Evolutionary conservation across 1,140 invertebrate genomes (phyloP), one percentile per base, ranked within the genome.

Genomic region (Paraescarpia echinospica): DNA sequence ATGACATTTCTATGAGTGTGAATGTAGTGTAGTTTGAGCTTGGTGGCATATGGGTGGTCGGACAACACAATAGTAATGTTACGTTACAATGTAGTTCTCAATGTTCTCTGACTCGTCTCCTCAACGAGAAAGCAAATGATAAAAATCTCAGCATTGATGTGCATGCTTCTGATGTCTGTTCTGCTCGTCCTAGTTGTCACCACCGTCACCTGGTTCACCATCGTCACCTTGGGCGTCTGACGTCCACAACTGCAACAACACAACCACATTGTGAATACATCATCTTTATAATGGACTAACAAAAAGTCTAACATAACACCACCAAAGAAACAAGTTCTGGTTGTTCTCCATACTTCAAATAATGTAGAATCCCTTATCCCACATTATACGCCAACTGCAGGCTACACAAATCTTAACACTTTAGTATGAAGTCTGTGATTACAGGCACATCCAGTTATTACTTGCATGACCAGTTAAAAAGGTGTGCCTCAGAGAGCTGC

Each of bases 241-340:
- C 33, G 93, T 93, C 93, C 93, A 93, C 91, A 93, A 77, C 93
- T 93, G 89, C 33, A 93, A 93, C 1, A 22, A 89, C 34, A 35
- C 27, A 77, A 77, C 4, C 2, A 77, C 59, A 27, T 27, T 22
- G 59, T 77, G 18, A 77, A 77, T 18, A 77, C 59, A 31, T 77
- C 59, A 77, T 77, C 59, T 77, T 18, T 77, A 77, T 77, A 18
- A 31, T 77, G 59, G 14, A 77, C 59, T 27, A 77, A 2, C 59
- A n/a, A n/a, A n/a, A n/a, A n/a, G n/a, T n/a, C n/a, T n/a, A 14
- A 77, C 14, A 77, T 31, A 77, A 2, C 27, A 77, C 59, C 59
- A 77, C 8, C 4, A 18, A 12, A 77, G 22, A 6, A 77, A 77
- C 59, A 22, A 14, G 2, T 4, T 77, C 59, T 77, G 9, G 18